phyloP scores from a whole-genome alignment of 2,797 vertebrate species.

The Apogon hyalosoma region DNA sequence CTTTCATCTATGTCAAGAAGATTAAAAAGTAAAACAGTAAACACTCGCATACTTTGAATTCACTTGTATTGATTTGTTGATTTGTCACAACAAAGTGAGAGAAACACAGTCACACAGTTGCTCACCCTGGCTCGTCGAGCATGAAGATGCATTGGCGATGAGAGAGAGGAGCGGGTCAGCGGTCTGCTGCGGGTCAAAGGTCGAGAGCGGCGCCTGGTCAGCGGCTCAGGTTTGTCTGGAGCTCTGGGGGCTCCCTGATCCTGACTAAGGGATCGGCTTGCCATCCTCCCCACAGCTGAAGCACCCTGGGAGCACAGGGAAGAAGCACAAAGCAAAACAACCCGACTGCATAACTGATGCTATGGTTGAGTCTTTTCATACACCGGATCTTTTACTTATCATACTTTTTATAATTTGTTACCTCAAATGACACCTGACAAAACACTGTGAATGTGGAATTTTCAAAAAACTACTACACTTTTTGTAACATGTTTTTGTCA shows the following conservation, averaged over 20 bases:
- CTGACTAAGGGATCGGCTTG: constrained; percentile 18
- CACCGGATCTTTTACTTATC: too few species aligned
- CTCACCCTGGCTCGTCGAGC: constrained; percentile 71
- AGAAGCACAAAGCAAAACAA: neutral
- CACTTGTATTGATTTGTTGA: too few species aligned
- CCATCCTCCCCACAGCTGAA: neutral
- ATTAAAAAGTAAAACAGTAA: neutral
- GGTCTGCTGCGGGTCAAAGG: constrained; percentile 79
- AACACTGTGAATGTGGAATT: too few species aligned
- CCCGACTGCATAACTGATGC: neutral
- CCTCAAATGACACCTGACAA: too few species aligned
- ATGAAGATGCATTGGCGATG: constrained; percentile 60
- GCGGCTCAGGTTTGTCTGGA: constrained; percentile 57
- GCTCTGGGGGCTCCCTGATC: constrained; percentile 50
- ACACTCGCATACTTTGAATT: too few species aligned
- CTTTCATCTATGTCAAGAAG: neutral
- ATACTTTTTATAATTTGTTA: too few species aligned
- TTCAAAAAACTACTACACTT: too few species aligned
- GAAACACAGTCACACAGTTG: neutral
- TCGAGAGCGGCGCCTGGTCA: constrained; percentile 47
- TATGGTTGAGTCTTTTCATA: too few species aligned
- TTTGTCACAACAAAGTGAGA: neutral
- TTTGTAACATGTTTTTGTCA: too few species aligned
- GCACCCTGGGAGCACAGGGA: constrained; percentile 44
- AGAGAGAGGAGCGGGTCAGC: constrained; percentile 71